Evolutionary conservation across 2,797 vertebrate genomes (phyloP), one percentile per base, ranked within the genome.

Genomic region (Babyrousa celebensis): DNA sequence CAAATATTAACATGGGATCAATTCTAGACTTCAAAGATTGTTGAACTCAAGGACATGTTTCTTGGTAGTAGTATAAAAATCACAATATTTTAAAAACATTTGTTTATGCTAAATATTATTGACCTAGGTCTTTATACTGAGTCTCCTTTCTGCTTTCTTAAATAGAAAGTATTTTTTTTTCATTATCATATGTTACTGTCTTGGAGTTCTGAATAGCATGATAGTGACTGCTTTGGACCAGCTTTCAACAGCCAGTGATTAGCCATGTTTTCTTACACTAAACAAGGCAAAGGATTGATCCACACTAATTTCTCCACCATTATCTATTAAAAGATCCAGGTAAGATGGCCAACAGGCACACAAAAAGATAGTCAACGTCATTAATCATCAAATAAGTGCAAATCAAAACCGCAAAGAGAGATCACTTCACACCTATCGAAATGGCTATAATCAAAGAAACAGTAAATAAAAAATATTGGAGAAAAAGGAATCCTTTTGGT

Each of bases 31-130:
- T 91, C 7, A 91, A 94, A 20, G 5, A 93, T 27, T 88, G 3
- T 32, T 72, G 25, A 94, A 85, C 3, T 95, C 43, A 84, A 86
- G 40, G 36, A 32, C 83, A 67, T 85, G 12, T 43, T 91, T 92
- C 23, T 84, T 87, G 4, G 40, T 84, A 62, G 6, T 80, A 90
- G 77, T 52, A n/a, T 60, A 85, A 4, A 96, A 95, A 95, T 67
- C 36, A 87, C 48, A 95, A 14, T 71, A 36, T 84, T 90, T 93
- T 71, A 7, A 40, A 95, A 96, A 63, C 78, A 65, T 70, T 91
- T 88, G 14, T 83, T 91, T 27, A 58, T 62, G 88, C 12, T 78
- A 92, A 84, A 86, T 90, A 89, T 85, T 94, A 96, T 93, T 95
- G n/a, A 85, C n/a, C 6, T 15, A 65, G 3, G 17, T 71, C 12